Evolutionary conservation across 2,797 vertebrate species (phyloP).

Genomic region (Gymnoscopelus braueri): DNA sequence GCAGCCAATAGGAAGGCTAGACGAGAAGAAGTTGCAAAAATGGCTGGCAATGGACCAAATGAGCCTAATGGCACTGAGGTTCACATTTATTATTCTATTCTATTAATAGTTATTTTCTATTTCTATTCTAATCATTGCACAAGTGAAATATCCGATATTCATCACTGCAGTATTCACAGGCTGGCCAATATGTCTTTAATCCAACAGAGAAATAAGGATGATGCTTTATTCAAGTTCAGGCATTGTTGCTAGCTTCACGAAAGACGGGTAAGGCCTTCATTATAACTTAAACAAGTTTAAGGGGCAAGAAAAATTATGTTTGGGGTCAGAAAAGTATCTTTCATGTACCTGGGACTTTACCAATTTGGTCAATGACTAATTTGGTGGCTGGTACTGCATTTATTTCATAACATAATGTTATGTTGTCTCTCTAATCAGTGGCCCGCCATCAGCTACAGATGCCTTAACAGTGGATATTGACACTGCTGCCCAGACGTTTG

Average conservation of each 20-base stretch:
- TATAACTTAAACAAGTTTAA: not conserved
- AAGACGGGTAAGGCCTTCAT: conserved; percentile 57
- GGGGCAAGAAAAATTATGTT: too few relatives aligned
- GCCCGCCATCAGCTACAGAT: conserved; percentile 31
- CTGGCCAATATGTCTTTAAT: not conserved
- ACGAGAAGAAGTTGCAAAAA: conserved; percentile 57
- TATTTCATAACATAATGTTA: not conserved
- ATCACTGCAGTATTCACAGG: not conserved
- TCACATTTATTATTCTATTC: not conserved
- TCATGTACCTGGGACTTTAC: too few relatives aligned
- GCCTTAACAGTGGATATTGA: conserved; percentile 68
- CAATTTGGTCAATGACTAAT: not conserved
- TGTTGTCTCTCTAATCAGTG: conserved; percentile 40
- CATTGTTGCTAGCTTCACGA: conserved; percentile 78
- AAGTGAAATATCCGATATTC: not conserved
- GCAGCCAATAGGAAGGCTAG: conserved; percentile 56
- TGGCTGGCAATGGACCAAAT: conserved; percentile 51
- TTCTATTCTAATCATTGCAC: not conserved
- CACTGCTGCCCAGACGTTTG: conserved; percentile 60
- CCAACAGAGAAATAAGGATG: conserved; percentile 62
- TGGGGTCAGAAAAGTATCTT: too few relatives aligned
- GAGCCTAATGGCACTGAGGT: conserved; percentile 57
- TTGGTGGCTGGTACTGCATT: not conserved
- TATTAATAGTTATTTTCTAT: not conserved
- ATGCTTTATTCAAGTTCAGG: conserved; percentile 73